Evolutionary conservation across 2,888 invertebrate species (phyloP).

Genomic region (Epinotia bilunana): DNA sequence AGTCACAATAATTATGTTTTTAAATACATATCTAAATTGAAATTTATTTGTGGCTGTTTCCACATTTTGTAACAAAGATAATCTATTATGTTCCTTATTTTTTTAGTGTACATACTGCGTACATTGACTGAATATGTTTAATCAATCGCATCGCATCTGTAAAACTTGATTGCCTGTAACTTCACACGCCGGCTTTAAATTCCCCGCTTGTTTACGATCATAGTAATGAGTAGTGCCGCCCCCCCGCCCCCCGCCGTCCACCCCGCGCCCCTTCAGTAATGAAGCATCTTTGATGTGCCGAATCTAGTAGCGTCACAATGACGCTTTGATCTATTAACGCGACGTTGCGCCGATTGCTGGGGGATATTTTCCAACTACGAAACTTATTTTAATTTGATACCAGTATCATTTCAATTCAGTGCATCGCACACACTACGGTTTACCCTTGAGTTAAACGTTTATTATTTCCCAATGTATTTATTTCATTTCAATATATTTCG

Average conservation of each 20-base stretch:
- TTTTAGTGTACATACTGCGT: no score
- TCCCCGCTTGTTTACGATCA: background rate
- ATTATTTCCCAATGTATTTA: background rate
- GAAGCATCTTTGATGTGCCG: conserved; percentile 1
- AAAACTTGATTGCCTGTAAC: background rate
- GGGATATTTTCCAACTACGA: background rate
- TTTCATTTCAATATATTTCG: background rate
- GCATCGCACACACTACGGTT: no score
- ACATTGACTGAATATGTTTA: no score
- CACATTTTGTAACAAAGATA: no score
- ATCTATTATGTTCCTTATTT: no score
- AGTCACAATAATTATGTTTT: no score
- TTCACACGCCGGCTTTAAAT: background rate
- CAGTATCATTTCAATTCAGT: background rate
- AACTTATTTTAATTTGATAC: background rate
- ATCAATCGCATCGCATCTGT: no score
- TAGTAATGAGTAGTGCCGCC: background rate
- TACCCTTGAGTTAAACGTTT: no score
- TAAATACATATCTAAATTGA: no score
- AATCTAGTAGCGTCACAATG: background rate
- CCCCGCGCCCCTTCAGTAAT: background rate
- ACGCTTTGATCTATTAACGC: conserved; percentile 4
- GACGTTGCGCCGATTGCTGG: conserved; percentile 1
- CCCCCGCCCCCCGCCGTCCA: background rate
- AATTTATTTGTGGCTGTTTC: no score